Base-by-base conservation (phyloP, 2,797 vertebrate species). In the Poecilia picta region DNA sequence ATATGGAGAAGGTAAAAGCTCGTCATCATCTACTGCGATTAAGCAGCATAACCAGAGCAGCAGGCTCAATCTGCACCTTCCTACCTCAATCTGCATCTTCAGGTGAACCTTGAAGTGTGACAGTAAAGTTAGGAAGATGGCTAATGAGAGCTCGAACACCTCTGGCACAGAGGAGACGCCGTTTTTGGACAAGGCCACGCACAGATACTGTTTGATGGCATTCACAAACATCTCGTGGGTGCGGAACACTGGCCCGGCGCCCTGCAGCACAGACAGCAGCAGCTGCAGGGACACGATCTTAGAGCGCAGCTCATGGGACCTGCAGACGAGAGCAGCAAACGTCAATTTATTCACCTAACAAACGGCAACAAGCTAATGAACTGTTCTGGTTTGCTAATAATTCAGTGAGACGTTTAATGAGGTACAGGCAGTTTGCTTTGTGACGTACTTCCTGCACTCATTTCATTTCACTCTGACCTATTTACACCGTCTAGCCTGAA, bases 191-290 rank as follows among this genome's bases (percentile, higher is more conserved):
- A 99, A 95, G 64, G 98, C 98, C 91, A 99, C 98, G 79, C 98
- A 99, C 77, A 99, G 96, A 94, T 99, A 99, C 96, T 99, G 98
- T 89, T 99, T 99, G 94, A 99, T 99, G 95, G 98, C 98, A 81
- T 99, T 99, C 93, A 99, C 99, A 90, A 99, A 99, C 98, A 99
- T 99, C 94, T 99, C 98, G 51, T 99, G 99, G 85, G 98, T 99
- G 93, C 97, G 98, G 93, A 99, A 99, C 92, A 99, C 96, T 88
- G 98, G 98, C 77, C 98, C 98, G 55, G 98, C 98, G 16, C 99
- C 99, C 95, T 99, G 98, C 89, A 99, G 96, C 93, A 99, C 99
- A 91, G 98, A 99, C 36, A 99, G 95, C 85, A 99, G 97, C 92
- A 99, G 96, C 94, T 99, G 98, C 87, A 99, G 95, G 41, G 98